phyloP scores from a whole-genome alignment of 1,140 invertebrate genomes.

The Parasteatoda tepidariorum region DNA sequence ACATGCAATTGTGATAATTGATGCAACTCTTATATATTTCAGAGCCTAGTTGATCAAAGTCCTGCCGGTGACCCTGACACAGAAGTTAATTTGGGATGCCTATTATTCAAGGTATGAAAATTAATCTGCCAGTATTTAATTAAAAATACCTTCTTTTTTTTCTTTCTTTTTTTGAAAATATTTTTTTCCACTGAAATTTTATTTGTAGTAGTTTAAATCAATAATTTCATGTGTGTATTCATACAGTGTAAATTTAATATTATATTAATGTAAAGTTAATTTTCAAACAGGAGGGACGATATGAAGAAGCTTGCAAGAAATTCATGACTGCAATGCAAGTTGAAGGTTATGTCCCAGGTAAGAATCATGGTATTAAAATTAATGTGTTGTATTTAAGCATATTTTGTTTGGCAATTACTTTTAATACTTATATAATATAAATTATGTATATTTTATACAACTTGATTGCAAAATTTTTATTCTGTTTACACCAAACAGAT shows the following conservation, averaged over 20 bases:
- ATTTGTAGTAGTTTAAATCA: no score
- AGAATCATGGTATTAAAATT: background rate
- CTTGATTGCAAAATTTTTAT: no score
- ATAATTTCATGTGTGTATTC: no score
- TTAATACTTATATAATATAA: no score
- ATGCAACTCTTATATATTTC: slow-evolving; percentile 56
- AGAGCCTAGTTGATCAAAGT: slow-evolving; percentile 90
- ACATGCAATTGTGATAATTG: no score
- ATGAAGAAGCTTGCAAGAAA: slow-evolving; percentile 92
- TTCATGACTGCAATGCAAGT: slow-evolving; percentile 90
- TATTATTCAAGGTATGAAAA: slow-evolving; percentile 85
- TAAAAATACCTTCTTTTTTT: background rate
- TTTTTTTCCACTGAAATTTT: background rate
- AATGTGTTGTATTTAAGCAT: background rate
- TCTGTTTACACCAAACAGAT: no score
- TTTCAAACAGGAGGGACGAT: slow-evolving; percentile 70
- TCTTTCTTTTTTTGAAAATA: background rate
- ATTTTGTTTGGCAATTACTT: no score
- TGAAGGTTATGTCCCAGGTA: slow-evolving; percentile 83
- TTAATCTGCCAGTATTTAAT: background rate
- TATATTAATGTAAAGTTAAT: background rate
- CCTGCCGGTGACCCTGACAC: slow-evolving; percentile 89
- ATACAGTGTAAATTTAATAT: no score
- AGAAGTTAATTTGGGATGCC: slow-evolving; percentile 95
- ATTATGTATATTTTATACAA: no score